Base-by-base conservation (phyloP, 2,797 vertebrate genomes). In the Schizothorax lantsangensis region DNA sequence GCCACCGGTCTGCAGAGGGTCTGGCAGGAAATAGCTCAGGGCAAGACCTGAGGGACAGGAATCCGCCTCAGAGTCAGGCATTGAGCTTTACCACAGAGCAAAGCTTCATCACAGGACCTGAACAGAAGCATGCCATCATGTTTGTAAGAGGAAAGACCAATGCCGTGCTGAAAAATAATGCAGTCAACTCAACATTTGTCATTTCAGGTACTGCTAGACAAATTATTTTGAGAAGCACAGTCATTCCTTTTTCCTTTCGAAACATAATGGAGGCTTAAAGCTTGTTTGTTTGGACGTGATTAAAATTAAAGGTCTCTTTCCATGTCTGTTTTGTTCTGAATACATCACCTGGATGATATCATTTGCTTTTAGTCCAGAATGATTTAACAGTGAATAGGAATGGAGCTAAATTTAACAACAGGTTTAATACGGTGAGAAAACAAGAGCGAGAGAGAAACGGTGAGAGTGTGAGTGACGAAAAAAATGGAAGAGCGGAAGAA, bases 391-490 rank as follows among this genome's bases (percentile, higher is more conserved):
- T 62, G 57, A 73, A 80, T 40, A 71, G 59, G 21, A 78, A 84
- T 30, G 45, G 45, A 78, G 74, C 59, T 84, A 79, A 71, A 79
- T 71, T 71, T 74, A 79, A 52, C 66, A 89, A 84, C 75, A 84
- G 77, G 86, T 84, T 86, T 87, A 88, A 81, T 79, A 26, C 38
- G 5, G 75, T 36, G 40, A 88, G 84, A 57, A 79, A 78, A 86
- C 26, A 71, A 49, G 59, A 80, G 52, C 40, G 59, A 40, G 81
- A 83, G 43, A 59, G 19, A 79, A 52, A 81, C 0, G 49, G 78
- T 9, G 38, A 68, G 59, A 49, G 52, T 69, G 81, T 88, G 45
- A 84, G 40, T 12, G 68, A 64, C 19, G 68, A 75, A 79, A 71
- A 71, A 11, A 79, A 47, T 52, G 26, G 19, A 19, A 64, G 69